Conservation (phyloP, 2,113 vertebrate species). For the Psittacula cyanocephala region DNA sequence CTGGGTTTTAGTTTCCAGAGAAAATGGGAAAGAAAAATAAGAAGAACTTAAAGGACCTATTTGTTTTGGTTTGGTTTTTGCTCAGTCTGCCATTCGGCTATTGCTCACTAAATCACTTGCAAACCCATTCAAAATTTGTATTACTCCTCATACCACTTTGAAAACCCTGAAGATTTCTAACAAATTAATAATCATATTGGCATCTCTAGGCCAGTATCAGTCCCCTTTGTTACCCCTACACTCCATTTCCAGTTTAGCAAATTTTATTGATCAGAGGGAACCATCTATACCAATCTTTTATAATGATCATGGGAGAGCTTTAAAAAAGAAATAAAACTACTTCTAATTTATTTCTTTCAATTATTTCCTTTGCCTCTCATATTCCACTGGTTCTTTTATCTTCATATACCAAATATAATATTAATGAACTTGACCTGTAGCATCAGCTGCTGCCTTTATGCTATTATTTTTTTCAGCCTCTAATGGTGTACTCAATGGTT, state of each 20-base stretch:
- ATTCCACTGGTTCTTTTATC: conserved; percentile 29
- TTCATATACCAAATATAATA: neutral
- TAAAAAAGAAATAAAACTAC: neutral
- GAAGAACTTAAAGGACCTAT: neutral
- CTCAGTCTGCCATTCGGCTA: neutral
- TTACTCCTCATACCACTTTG: conserved; percentile 14
- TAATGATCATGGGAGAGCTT: neutral
- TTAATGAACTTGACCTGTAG: neutral
- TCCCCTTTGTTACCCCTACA: neutral
- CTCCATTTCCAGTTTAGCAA: neutral
- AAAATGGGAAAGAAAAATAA: neutral
- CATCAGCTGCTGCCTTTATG: neutral
- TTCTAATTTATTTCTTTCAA: neutral
- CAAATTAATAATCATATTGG: conserved; percentile 28
- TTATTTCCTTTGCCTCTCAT: conserved; percentile 8
- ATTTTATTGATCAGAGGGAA: conserved; percentile 12
- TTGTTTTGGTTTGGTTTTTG: neutral
- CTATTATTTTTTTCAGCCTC: neutral
- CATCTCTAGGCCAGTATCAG: neutral
- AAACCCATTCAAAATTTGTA: conserved; percentile 14
- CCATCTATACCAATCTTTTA: neutral
- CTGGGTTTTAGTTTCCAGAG: neutral
- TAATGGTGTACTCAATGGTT: neutral
- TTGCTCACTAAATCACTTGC: neutral
- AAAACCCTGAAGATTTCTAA: conserved; percentile 16